Evolutionary conservation across 2,797 vertebrate genomes (phyloP).

Genomic region (Hirundo rustica): DNA sequence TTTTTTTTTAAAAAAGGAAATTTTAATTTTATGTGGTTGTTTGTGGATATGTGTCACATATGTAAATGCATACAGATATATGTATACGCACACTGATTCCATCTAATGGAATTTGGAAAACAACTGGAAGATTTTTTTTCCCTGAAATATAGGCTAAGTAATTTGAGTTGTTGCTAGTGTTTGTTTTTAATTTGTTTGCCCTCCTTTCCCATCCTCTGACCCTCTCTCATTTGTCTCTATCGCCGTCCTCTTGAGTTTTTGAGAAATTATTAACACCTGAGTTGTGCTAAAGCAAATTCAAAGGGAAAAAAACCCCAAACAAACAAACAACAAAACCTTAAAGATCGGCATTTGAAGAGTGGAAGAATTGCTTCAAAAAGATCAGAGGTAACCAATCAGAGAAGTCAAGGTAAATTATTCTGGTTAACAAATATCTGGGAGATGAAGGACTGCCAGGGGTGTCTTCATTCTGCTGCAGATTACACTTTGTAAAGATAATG

Average conservation of each 20-base stretch:
- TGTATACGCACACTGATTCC: not conserved
- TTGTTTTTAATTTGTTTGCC: not conserved
- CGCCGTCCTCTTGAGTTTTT: not conserved
- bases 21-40: not conserved
- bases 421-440: not conserved
- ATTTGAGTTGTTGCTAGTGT: not conserved
- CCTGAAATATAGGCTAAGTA: not conserved
- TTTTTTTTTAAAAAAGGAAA: not conserved
- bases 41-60: rapidly evolving
- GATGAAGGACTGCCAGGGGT: not conserved
- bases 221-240: not conserved
- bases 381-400: not conserved
- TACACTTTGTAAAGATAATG: not conserved
- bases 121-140: not conserved
- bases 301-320: not conserved
- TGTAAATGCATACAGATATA: not conserved
- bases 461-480: not conserved
- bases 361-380: not conserved
- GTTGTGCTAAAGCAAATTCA: not conserved
- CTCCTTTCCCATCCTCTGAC: not conserved
- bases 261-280: not conserved
- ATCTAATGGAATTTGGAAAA: not conserved
- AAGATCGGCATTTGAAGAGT: not conserved
- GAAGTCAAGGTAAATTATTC: not conserved
- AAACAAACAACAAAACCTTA: not conserved